A percentile compares a stretch with the other conserved stretches of the same genome.
These are phyloP conservation scores for Phalloptychus januarius DNA, from an alignment of 2,797 vertebrate genomes.

Conservation along the genomic window DNA sequence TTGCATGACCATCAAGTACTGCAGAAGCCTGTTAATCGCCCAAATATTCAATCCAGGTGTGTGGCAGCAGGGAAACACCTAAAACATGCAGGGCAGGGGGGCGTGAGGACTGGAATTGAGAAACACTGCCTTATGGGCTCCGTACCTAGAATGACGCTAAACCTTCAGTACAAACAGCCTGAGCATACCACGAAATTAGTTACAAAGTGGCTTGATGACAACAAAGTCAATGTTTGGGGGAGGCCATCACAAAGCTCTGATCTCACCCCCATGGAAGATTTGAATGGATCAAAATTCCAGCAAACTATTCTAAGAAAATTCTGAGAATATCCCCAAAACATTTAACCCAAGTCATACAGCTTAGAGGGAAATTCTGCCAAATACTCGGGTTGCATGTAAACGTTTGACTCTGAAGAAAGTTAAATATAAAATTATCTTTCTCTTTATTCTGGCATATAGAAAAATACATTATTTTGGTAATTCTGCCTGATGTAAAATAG, in stretches of 20 bases:
- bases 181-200: neutral
- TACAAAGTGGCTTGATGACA: neutral
- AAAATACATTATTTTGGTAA: neutral
- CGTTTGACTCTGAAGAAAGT: neutral
- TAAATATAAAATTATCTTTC: neutral
- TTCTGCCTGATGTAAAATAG: neutral
- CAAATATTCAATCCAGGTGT: no score
- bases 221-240: neutral
- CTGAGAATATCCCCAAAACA: neutral
- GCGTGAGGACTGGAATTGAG: no score
- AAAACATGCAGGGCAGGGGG: no score
- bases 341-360: neutral
- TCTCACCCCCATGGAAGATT: neutral
- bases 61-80: no score
- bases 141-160: no score
- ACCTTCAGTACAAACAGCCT: neutral
- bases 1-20: no score
- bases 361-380: neutral
- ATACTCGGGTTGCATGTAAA: neutral
- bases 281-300: neutral
- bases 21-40: no score
- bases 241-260: neutral
- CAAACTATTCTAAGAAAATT: neutral
- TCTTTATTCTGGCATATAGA: neutral
- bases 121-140: no score